Conservation (phyloP, 1,140 invertebrate genomes). For the Eurosta solidaginis region DNA sequence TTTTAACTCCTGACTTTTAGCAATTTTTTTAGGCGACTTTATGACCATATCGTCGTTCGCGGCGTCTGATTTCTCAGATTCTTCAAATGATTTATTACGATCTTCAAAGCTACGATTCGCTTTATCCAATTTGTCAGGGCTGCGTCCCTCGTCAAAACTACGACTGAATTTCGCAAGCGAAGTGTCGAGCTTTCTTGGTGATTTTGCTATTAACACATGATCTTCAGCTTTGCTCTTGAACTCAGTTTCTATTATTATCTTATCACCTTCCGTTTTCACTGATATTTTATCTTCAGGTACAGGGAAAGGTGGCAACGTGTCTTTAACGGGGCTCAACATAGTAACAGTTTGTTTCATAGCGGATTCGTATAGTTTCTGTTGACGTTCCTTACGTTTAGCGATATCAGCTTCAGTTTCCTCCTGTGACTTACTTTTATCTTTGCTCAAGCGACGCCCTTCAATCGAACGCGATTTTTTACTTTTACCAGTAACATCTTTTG, state of each 20-base stretch:
- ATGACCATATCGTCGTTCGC: slow-evolving; percentile 61
- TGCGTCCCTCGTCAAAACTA: slow-evolving; percentile 69
- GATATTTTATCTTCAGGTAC: slow-evolving; percentile 70
- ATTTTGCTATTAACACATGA: slow-evolving; percentile 72
- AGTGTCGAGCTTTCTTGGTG: slow-evolving; percentile 70
- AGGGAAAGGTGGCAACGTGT: slow-evolving; percentile 69
- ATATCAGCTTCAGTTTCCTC: slow-evolving; percentile 72
- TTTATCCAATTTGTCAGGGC: slow-evolving; percentile 62
- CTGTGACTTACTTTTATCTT: slow-evolving; percentile 70
- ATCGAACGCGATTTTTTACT: slow-evolving; percentile 63
- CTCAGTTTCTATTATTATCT: slow-evolving; percentile 69
- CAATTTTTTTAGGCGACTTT: slow-evolving; percentile 66
- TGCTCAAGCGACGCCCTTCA: slow-evolving; percentile 68
- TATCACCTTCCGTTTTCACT: slow-evolving; percentile 68
- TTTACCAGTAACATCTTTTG: slow-evolving; percentile 60
- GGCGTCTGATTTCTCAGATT: slow-evolving; percentile 64
- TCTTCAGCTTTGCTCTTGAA: slow-evolving; percentile 67
- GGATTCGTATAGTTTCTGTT: slow-evolving; percentile 72
- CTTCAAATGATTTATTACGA: slow-evolving; percentile 66
- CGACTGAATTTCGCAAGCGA: slow-evolving; percentile 70
- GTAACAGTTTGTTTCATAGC: slow-evolving; percentile 73
- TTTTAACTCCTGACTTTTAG: slow-evolving; percentile 67
- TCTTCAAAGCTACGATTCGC: slow-evolving; percentile 67
- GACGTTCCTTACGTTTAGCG: slow-evolving; percentile 70
- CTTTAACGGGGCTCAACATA: slow-evolving; percentile 70